Evolutionary conservation across 2,888 invertebrate species (phyloP).

Genomic region (Torymus texanus): DNA sequence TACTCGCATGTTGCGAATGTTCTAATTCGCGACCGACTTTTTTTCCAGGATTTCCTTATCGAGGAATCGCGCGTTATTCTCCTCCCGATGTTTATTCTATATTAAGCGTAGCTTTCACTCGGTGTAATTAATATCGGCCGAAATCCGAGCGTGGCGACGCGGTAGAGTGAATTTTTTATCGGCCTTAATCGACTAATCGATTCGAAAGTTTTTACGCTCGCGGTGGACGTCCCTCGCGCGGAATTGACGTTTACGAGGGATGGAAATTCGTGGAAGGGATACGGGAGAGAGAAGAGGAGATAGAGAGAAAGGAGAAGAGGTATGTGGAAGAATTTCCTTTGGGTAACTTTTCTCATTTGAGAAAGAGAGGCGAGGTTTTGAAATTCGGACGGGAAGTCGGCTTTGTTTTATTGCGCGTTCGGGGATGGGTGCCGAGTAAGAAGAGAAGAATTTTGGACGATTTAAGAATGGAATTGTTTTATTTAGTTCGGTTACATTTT

Average conservation of each 20-base stretch:
- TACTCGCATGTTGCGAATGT: too few species aligned
- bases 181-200: constrained; percentile 41
- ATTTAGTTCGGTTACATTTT: too few species aligned
- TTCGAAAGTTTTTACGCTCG: constrained; percentile 30
- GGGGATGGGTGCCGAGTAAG: too few species aligned
- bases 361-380: neutral
- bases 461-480: too few species aligned
- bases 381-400: neutral
- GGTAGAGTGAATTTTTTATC: constrained; percentile 28
- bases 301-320: neutral
- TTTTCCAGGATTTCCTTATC: too few species aligned
- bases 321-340: neutral
- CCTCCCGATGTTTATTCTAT: constrained; percentile 10
- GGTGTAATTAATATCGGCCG: constrained; percentile 40
- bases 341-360: constrained; percentile 34
- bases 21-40: neutral
- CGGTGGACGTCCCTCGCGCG: neutral
- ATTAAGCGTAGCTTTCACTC: neutral
- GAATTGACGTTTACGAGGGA: constrained; percentile 10
- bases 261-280: neutral
- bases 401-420: neutral
- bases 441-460: too few species aligned
- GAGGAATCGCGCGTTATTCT: neutral
- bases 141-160: neutral
- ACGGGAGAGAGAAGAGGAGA: neutral